These are phyloP conservation scores for Simalia tracyae DNA, from an alignment of 2,797 vertebrate species.

Conservation along the genomic window DNA sequence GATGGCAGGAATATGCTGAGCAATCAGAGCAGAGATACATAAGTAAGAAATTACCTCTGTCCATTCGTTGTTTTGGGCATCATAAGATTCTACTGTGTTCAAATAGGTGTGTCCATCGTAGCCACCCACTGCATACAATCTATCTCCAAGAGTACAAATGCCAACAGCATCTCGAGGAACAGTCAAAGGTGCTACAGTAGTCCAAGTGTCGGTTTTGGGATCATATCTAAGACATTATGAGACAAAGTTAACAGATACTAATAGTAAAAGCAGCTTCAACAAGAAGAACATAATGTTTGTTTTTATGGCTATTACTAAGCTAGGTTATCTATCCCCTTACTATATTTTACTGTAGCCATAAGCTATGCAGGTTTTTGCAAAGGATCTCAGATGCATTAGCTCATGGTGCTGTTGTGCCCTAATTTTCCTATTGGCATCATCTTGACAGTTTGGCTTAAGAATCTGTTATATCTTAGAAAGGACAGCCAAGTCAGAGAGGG, in stretches of 20 bases:
- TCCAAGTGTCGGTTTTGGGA: constrained; percentile 95
- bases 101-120: constrained; percentile 93
- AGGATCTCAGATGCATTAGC: not conserved
- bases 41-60: constrained; percentile 80
- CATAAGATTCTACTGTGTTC: constrained; percentile 92
- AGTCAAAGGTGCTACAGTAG: constrained; percentile 88
- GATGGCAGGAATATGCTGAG: not conserved
- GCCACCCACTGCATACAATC: constrained; percentile 92
- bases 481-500: not conserved
- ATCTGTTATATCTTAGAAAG: too few relatives aligned
- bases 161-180: constrained; percentile 92
- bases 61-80: constrained; percentile 96
- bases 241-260: not conserved
- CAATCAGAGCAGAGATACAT: not conserved
- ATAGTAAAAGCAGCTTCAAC: not conserved
- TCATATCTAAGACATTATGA: constrained; percentile 82
- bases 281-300: not conserved
- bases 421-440: not conserved
- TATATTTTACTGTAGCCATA: not conserved
- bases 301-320: not conserved
- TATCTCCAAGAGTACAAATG: constrained; percentile 89
- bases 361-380: not conserved
- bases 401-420: not conserved
- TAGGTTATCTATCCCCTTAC: not conserved
- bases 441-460: not conserved